phyloP scores from a whole-genome alignment of 2,113 vertebrate genomes.

The Polypterus bichir region DNA sequence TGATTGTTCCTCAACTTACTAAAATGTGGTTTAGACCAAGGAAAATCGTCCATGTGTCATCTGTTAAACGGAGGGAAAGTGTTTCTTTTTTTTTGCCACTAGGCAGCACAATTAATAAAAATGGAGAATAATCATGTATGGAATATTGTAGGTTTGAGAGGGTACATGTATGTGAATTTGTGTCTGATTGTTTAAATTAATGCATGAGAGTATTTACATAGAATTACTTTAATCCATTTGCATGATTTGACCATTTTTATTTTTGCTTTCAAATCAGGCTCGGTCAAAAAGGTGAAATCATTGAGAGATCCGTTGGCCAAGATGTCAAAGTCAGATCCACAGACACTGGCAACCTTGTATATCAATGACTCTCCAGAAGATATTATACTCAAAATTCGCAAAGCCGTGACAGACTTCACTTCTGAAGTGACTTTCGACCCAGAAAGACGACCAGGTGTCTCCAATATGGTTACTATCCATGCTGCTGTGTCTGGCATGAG shows the following conservation, averaged over 20 bases:
- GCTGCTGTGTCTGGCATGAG: conserved; percentile 49
- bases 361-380: conserved; percentile 76
- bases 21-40: too few relatives aligned
- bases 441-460: conserved; percentile 59
- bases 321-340: conserved; percentile 93
- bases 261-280: conserved; percentile 38
- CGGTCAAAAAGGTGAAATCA: conserved; percentile 75
- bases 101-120: too few relatives aligned
- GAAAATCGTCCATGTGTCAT: too few relatives aligned
- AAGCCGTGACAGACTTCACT: conserved; percentile 84
- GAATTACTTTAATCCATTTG: too few relatives aligned
- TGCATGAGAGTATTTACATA: too few relatives aligned
- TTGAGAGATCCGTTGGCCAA: conserved; percentile 75
- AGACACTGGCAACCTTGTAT: conserved; percentile 62
- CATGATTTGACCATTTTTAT: not conserved
- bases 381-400: conserved; percentile 72
- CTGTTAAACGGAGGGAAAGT: too few relatives aligned
- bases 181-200: too few relatives aligned
- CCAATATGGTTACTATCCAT: conserved; percentile 79
- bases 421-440: conserved; percentile 86
- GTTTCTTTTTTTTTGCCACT: too few relatives aligned
- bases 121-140: too few relatives aligned
- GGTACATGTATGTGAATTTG: too few relatives aligned
- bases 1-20: too few relatives aligned
- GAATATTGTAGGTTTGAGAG: too few relatives aligned